Evolutionary conservation across 2,888 invertebrate species (phyloP), one percentile per base, ranked within the genome.

Genomic region (Melanophora roralis): DNA sequence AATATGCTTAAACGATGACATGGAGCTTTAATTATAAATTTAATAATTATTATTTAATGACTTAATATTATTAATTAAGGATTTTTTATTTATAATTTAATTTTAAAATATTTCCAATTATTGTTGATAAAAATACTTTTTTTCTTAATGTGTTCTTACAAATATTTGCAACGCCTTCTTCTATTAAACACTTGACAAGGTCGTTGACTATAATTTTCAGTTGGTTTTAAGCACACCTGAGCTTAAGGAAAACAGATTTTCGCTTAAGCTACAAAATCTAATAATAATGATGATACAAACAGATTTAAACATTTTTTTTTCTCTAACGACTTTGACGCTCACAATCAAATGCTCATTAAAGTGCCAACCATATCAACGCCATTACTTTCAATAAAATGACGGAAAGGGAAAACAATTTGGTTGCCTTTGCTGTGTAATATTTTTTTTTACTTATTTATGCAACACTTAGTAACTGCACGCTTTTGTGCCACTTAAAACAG

Each of bases 401-500:
- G 19, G 32, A 51, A 64, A 45, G 23, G 14, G 34, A 16, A 65
- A 34, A 32, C 38, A 40, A 32, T 27, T 47, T 59, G 16, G 21
- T n/a, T n/a, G 12, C 23, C 43, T n/a, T 55, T 7, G 43, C 36
- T 55, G 9, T 32, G 14, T 27, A 47, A 38, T 14, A 23, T 38
- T 34, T 40, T 53, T 32, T 73, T 65, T 65, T 57, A 19, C 49
- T 55, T 36, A 4, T 57, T 38, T 38, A 12, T 57, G n/a, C 57
- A 38, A 64, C 49, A 64, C 49, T 47, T 36, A 11, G 47, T 34
- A 57, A 51, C 38, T 69, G 79, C 79, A 79, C 75, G 79, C 65
- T 79, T 65, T 79, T 75, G 74, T 75, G 75, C 71, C 60, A 79
- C 79, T 79, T 74, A 75, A 74, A 32, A 65, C 40, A 60, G 60